These are phyloP conservation scores for Protula sp. DNA, from an alignment of 2,888 invertebrate genomes.

Conservation along the genomic window DNA sequence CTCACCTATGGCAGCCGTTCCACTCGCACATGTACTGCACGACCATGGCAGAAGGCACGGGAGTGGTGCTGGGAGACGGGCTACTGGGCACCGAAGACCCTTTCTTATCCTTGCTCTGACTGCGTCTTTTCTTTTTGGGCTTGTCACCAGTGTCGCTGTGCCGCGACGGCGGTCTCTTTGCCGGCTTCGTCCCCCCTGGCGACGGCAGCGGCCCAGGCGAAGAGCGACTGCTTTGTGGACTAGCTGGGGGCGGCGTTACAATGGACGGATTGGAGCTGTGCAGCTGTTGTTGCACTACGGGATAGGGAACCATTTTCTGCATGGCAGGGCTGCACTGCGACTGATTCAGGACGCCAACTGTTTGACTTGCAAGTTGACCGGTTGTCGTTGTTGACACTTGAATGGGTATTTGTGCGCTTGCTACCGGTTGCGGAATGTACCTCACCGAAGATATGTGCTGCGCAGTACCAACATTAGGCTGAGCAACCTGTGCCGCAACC, in stretches of 20 bases:
- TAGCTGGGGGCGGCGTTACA: neutral
- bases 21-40: constrained; percentile 74
- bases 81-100: neutral
- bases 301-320: too few relatives aligned
- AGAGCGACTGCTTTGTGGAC: neutral
- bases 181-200: neutral
- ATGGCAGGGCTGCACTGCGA: too few relatives aligned
- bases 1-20: constrained; percentile 73
- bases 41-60: neutral
- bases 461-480: too few relatives aligned
- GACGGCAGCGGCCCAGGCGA: neutral
- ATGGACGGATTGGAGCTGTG: too few relatives aligned
- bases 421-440: too few relatives aligned
- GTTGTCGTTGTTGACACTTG: too few relatives aligned
- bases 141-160: constrained; percentile 12
- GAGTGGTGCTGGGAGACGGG: neutral
- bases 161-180: neutral
- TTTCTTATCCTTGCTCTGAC: constrained; percentile 5
- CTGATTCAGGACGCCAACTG: too few relatives aligned
- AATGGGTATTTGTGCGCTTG: too few relatives aligned
- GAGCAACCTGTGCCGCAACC: too few relatives aligned
- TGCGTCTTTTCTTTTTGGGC: constrained; percentile 29
- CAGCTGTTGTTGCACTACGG: too few relatives aligned
- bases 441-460: too few relatives aligned
- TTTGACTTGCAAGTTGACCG: too few relatives aligned